These are phyloP conservation scores for Dipodomys merriami DNA, from an alignment of 2,113 vertebrate genomes.

Conservation along the genomic window DNA sequence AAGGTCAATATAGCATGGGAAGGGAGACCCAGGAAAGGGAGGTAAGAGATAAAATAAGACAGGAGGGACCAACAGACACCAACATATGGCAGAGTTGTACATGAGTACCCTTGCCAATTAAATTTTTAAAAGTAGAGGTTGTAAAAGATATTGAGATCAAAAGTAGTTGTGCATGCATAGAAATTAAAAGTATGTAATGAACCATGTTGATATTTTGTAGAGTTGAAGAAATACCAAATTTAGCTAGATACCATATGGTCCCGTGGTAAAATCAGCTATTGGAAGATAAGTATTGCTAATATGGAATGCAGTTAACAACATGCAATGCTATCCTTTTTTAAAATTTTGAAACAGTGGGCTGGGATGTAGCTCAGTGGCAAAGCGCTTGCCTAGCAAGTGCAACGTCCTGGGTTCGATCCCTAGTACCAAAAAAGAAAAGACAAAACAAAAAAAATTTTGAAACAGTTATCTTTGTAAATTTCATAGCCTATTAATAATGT, in stretches of 20 bases:
- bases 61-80: not conserved
- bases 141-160: not conserved
- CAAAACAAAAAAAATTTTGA: too few species aligned
- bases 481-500: not conserved
- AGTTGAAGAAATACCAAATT: not conserved
- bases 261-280: not conserved
- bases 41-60: not conserved
- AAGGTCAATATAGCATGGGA: not conserved
- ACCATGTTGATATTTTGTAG: not conserved
- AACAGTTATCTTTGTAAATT: not conserved
- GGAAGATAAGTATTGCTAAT: not conserved
- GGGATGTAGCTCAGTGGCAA: too few species aligned
- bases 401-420: too few species aligned
- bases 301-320: not conserved
- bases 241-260: not conserved
- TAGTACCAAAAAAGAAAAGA: too few species aligned
- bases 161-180: not conserved
- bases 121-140: not conserved
- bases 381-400: too few species aligned
- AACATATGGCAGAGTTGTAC: not conserved
- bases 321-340: not conserved
- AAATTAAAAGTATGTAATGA: not conserved
- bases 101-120: not conserved
- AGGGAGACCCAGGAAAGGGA: not conserved
- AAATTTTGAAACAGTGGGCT: not conserved